These are phyloP conservation scores for Theretra japonica DNA, from an alignment of 2,888 invertebrate species.

Conservation along the genomic window DNA sequence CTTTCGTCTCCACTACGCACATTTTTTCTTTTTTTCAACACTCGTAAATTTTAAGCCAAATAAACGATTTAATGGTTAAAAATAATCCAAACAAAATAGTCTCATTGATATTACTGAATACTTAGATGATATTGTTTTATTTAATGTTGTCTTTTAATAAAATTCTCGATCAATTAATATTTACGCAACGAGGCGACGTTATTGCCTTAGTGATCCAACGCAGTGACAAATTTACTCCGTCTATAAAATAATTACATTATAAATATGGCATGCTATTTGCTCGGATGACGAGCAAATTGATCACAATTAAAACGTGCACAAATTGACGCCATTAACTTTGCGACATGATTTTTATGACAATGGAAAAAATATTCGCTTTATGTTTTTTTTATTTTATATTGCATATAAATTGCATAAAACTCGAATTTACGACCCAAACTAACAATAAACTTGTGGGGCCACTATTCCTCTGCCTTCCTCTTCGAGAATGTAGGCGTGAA, in stretches of 20 bases:
- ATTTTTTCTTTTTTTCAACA: no score
- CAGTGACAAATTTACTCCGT: background rate
- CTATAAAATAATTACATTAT: conserved; percentile 2
- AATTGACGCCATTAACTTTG: background rate
- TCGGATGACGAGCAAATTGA: background rate
- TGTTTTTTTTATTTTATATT: no score
- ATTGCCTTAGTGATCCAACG: background rate
- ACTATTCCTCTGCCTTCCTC: background rate
- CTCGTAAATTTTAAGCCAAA: no score
- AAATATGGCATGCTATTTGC: background rate
- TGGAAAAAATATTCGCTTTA: background rate
- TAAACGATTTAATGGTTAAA: no score
- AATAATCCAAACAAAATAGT: background rate
- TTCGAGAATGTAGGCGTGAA: background rate
- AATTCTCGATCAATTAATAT: no score
- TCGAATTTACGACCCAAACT: no score
- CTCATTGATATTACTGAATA: background rate
- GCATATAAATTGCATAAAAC: no score
- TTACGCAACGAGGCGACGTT: no score
- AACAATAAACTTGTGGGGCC: no score
- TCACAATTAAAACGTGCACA: background rate
- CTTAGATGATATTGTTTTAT: no score
- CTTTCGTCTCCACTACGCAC: no score
- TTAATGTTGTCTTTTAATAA: no score
- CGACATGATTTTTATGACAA: background rate